phyloP scores from a whole-genome alignment of 2,797 vertebrate species.

The Neopelma chrysocephalum region DNA sequence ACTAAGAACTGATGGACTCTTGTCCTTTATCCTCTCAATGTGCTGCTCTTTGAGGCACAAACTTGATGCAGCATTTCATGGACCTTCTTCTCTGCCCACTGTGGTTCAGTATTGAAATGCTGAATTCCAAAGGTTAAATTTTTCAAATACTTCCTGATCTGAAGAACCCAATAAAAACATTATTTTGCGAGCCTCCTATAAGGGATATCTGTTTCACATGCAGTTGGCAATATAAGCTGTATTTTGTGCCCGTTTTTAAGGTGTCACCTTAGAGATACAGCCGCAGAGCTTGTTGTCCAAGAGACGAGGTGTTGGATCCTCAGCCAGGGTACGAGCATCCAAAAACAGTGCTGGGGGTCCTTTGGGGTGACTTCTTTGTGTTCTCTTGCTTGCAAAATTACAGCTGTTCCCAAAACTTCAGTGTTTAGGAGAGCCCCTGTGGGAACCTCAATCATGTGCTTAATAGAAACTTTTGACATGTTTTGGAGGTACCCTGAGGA shows the following conservation, averaged over 20 bases:
- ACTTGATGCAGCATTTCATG: background rate
- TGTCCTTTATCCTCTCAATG: background rate
- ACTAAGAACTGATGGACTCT: background rate
- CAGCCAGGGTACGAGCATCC: background rate
- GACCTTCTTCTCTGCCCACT: background rate
- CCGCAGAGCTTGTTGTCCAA: background rate
- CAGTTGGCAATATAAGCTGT: background rate
- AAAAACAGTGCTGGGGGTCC: background rate
- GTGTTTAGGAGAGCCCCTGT: background rate
- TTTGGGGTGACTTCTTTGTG: background rate
- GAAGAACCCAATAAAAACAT: background rate
- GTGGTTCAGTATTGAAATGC: background rate
- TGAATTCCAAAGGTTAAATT: background rate
- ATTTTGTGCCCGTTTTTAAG: background rate
- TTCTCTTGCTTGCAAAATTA: background rate
- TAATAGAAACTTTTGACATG: conserved; percentile 1
- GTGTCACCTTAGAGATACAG: background rate
- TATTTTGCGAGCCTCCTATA: background rate
- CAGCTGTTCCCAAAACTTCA: fast-evolving
- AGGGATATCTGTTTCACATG: background rate
- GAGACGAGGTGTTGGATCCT: background rate
- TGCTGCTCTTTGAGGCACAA: background rate
- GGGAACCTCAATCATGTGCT: background rate
- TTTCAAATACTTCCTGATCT: background rate
- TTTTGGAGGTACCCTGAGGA: conserved; percentile 30